Evolutionary conservation across 92 coral and sea anemone species (phyloP), one percentile per base, ranked within the genome.

Genomic region (Heliopora coerulea): DNA sequence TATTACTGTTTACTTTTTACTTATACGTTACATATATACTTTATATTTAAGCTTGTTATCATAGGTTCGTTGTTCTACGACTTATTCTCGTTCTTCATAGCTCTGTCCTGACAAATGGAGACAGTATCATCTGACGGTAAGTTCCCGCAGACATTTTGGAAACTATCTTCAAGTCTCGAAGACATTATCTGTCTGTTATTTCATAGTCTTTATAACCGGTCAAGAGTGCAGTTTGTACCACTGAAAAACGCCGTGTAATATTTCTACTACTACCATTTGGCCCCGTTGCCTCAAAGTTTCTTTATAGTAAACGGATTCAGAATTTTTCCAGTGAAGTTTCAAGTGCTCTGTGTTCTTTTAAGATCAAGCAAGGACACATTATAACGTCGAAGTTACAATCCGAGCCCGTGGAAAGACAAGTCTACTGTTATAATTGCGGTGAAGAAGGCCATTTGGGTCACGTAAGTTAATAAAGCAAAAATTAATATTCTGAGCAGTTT

Each of bases 101-200:
- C 83, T 75, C 32, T 93, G 98, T 64, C 96, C 98, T 65, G 98
- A 93, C 68, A 85, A 56, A 42, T 93, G 98, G 98, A 87, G 98
- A 44, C 96, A 87, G 81, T 93, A 85, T 44, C 93, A 90, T 73
- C 84, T 72, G 27, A 93, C 98, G 21, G 98, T 93, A 79, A 90
- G 97, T 66, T 26, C 1, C 50, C n/a, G n/a, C n/a, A n/a, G n/a
- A n/a, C n/a, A n/a, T n/a, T n/a, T n/a, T n/a, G n/a, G n/a, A n/a
- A n/a, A n/a, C n/a, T n/a, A n/a, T n/a, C n/a, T n/a, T n/a, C n/a
- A n/a, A n/a, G n/a, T n/a, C n/a, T n/a, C n/a, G n/a, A n/a, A n/a
- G n/a, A n/a, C n/a, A n/a, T n/a, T n/a, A n/a, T n/a, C n/a, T n/a
- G n/a, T n/a, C n/a, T n/a, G n/a, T n/a, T n/a, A n/a, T n/a, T n/a